A percentile compares a stretch with the other conserved stretches of the same genome.
phyloP scores from a whole-genome alignment of 2,113 vertebrate genomes.

The Plotosus lineatus region DNA sequence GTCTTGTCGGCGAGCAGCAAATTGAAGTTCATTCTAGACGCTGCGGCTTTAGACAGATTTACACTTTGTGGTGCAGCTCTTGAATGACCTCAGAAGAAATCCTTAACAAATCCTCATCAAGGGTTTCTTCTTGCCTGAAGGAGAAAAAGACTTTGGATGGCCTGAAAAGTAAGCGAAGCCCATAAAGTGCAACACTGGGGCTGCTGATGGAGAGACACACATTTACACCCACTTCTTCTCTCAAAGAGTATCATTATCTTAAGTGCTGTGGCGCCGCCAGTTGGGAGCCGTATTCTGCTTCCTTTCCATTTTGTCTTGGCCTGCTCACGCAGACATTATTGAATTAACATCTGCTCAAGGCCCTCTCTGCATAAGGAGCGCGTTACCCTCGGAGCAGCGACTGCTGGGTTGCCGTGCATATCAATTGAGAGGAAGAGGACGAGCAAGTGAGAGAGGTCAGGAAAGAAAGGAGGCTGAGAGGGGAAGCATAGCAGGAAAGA shows the following conservation, averaged over 20 bases:
- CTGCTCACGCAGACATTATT: constrained; percentile 69
- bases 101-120: constrained; percentile 57
- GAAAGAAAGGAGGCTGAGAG: constrained; percentile 44
- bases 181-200: constrained; percentile 57
- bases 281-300: constrained; percentile 63
- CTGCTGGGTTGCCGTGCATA: constrained; percentile 42
- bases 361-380: constrained; percentile 60
- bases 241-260: constrained; percentile 69
- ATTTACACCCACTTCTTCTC: constrained; percentile 57
- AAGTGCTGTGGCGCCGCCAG: constrained; percentile 64
- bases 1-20: not conserved
- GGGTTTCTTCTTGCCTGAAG: constrained; percentile 44
- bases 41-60: constrained; percentile 31
- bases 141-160: constrained; percentile 46
- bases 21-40: constrained; percentile 5
- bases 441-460: constrained; percentile 7
- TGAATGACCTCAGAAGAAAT: constrained; percentile 52
- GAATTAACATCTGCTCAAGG: constrained; percentile 71
- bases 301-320: constrained; percentile 66
- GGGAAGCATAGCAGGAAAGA: constrained; percentile 42
- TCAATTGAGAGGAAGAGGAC: constrained; percentile 32
- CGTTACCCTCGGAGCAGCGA: constrained; percentile 59
- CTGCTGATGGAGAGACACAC: constrained; percentile 62
- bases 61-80: constrained; percentile 23
- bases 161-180: constrained; percentile 56